Base-by-base conservation (phyloP, 2,797 vertebrate species). In the Microctenopoma stevenorrisi region DNA sequence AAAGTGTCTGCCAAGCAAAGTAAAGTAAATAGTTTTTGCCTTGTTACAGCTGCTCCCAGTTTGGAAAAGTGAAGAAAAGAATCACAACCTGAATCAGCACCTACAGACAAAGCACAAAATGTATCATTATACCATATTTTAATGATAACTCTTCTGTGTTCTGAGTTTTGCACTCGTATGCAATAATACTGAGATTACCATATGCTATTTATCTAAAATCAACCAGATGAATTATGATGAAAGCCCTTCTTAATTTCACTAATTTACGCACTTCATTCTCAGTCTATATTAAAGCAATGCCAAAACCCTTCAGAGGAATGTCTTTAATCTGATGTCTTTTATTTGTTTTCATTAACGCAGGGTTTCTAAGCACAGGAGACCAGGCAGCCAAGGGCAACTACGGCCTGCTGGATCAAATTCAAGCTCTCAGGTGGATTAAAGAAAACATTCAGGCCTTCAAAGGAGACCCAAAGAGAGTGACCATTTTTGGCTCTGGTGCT, bases 311-410 rank as follows among this genome's bases (percentile, higher is more conserved):
- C 22, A 14, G 53, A 42, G 38, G 16, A 66, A 18, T 70, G 43
- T 30, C 8, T 60, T 2, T 50, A 3, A 38, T 63, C 6, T 59
- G 1, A 51, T 68, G 22, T 35, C 15, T 77, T 18, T 15, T 70
- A 63, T 78, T 38, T 87, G 28, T 77, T 76, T 68, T 74, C 26
- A 43, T 69, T 51, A 52, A 59, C 78, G 26, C 67, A 99, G 97
- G 97, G 43, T 99, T 99, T 82, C 88, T 99, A 64, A 99, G 97
- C 87, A 99, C 98, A 18, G 98, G 98, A 0, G 97, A 99, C 90
- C 97, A 98, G 91, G 97, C 97, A 2, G 97, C 98, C 73, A 97
- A 97, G 85, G 98, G 97, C 53, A 99, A 99, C 92, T 99, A 99
- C 0, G 98, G 98, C 10, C 91, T 99, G 57, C 92, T 99, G 92